Conservation (phyloP, 2,888 invertebrate species). For the Drosophila multiciliata region DNA sequence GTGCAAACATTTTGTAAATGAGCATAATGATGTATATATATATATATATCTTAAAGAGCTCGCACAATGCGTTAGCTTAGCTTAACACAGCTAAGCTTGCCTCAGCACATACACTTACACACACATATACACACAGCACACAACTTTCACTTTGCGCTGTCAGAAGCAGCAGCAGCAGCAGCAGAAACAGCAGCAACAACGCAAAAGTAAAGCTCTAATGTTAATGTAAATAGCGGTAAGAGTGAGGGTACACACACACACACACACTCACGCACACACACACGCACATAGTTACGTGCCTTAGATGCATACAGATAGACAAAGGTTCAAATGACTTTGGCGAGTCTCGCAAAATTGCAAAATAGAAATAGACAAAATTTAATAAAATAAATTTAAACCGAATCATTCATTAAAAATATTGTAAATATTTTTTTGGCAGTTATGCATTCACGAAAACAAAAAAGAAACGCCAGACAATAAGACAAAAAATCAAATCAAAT, state of each 20-base stretch:
- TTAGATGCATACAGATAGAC: constrained; percentile 69
- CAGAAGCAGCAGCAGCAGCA: constrained; percentile 59
- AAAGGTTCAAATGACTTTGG: constrained; percentile 68
- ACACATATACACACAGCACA: constrained; percentile 30
- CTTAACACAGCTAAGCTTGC: constrained; percentile 25
- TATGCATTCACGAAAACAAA: constrained; percentile 41
- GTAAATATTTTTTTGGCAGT: constrained; percentile 31
- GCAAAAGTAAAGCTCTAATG: constrained; percentile 74
- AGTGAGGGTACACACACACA: constrained; percentile 51
- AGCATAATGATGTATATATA: constrained; percentile 8
- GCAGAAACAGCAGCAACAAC: constrained; percentile 36
- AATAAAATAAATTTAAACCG: constrained; percentile 57
- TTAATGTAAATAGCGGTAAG: constrained; percentile 80
- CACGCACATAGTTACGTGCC: constrained; percentile 70
- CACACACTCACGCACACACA: constrained; percentile 33
- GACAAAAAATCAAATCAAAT: constrained; percentile 71
- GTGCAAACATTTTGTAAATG: background rate
- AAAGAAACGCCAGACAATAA: constrained; percentile 39
- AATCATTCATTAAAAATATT: constrained; percentile 69
- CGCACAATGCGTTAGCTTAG: constrained; percentile 52
- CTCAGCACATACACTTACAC: constrained; percentile 31
- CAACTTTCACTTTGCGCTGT: constrained; percentile 78
- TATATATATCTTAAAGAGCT: constrained; percentile 34
- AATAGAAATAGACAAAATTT: constrained; percentile 31
- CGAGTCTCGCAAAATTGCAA: constrained; percentile 61